phyloP scores from a whole-genome alignment of 2,888 invertebrate genomes.

The Acholoe squamosa region DNA sequence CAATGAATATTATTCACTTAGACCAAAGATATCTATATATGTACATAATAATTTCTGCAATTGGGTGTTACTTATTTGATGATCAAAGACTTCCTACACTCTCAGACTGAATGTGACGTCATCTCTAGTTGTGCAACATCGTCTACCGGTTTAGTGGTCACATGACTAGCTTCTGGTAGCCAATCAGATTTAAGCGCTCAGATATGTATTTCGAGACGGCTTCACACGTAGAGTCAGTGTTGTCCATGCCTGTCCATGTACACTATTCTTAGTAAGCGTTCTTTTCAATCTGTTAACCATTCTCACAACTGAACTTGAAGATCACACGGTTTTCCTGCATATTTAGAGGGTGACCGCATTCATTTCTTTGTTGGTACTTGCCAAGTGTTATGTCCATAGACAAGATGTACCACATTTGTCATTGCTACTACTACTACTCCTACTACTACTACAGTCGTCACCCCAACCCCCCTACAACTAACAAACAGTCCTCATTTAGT shows the following conservation, averaged over 20 bases:
- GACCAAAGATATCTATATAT: conserved; percentile 1
- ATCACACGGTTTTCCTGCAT: not conserved
- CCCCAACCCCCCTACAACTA: conserved; percentile 13
- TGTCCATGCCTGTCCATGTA: conserved; percentile 28
- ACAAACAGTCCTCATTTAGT: not conserved
- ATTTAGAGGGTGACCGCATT: not conserved
- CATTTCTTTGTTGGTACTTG: conserved; percentile 16
- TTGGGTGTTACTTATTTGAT: conserved; percentile 43
- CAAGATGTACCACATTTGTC: conserved; percentile 21
- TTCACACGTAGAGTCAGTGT: conserved; percentile 46
- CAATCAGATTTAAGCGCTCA: conserved; percentile 22
- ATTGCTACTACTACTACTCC: conserved; percentile 37
- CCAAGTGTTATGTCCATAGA: conserved; percentile 46
- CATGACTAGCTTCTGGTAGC: conserved; percentile 61
- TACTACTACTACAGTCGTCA: not conserved
- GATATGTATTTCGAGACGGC: not conserved
- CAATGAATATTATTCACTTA: conserved; percentile 53
- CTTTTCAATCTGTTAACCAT: conserved; percentile 4
- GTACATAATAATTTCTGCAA: conserved; percentile 31
- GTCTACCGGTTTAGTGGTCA: conserved; percentile 59
- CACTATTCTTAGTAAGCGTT: conserved; percentile 5
- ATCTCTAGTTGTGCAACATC: conserved; percentile 22
- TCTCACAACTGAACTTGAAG: not conserved
- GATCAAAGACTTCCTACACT: conserved; percentile 17
- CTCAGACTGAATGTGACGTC: conserved; percentile 49